These are phyloP conservation scores for Andrena fulva DNA, from an alignment of 2,888 invertebrate species.

Conservation along the genomic window DNA sequence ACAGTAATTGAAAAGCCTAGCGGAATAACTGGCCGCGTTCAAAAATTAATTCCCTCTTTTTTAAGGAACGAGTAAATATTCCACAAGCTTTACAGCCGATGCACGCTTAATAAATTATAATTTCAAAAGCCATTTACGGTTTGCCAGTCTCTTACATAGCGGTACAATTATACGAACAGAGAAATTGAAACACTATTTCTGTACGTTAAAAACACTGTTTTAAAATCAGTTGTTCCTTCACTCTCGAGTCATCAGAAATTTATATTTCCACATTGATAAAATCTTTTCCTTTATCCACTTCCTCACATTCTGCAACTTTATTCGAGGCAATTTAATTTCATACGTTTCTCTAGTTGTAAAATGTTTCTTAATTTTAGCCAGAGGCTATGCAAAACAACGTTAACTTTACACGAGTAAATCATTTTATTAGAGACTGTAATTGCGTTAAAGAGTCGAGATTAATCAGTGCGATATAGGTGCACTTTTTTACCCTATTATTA, in stretches of 20 bases:
- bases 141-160: neutral
- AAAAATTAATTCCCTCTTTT: constrained; percentile 31
- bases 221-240: no score
- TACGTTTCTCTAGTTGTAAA: neutral
- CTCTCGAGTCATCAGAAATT: no score
- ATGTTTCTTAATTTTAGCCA: neutral
- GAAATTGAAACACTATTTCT: no score
- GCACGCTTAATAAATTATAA: neutral
- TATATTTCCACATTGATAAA: no score
- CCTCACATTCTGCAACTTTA: no score
- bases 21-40: constrained; percentile 41
- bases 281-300: no score
- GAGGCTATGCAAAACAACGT: neutral
- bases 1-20: constrained; percentile 61
- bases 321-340: no score
- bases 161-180: no score
- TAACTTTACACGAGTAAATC: neutral
- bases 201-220: no score
- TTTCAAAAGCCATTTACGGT: neutral
- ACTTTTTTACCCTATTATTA: no score
- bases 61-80: constrained; percentile 1
- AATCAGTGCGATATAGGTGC: no score
- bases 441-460: neutral
- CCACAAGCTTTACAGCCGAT: neutral
- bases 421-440: neutral